phyloP scores from a whole-genome alignment of 2,113 vertebrate species.

The Chitala chitala region DNA sequence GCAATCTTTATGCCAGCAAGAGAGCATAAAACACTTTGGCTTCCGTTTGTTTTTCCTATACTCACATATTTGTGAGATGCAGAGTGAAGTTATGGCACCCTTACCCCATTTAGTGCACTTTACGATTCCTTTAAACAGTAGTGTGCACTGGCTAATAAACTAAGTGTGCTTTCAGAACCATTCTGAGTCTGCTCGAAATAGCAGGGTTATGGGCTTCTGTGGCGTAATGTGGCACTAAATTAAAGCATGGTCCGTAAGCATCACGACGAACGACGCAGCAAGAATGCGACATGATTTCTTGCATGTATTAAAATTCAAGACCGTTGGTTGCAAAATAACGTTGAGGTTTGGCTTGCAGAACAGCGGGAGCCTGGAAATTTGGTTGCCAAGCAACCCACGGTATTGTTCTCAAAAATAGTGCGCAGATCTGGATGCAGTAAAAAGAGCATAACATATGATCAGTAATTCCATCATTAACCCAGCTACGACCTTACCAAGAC shows the following conservation, averaged over 20 bases:
- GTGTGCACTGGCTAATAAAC: background rate
- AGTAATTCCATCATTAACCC: background rate
- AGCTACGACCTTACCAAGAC: background rate
- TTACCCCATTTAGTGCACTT: background rate
- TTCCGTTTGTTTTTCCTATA: background rate
- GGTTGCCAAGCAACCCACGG: slow-evolving; percentile 60
- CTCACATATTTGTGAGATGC: background rate
- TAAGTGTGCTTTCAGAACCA: background rate
- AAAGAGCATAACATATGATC: slow-evolving; percentile 35
- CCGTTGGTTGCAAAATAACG: background rate
- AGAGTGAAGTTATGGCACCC: background rate
- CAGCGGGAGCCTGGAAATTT: slow-evolving; percentile 52
- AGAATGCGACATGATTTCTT: background rate
- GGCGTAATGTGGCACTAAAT: background rate
- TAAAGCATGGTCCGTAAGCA: slow-evolving; percentile 3
- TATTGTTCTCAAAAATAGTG: slow-evolving; percentile 66
- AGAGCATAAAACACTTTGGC: background rate
- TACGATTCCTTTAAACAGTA: slow-evolving; percentile 1
- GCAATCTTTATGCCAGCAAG: background rate
- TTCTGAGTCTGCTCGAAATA: background rate
- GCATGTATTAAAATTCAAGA: background rate
- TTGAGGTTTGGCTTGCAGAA: slow-evolving; percentile 53
- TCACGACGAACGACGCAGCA: background rate
- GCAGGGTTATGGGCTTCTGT: background rate
- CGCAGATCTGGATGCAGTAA: slow-evolving; percentile 56